Evolutionary conservation across 2,888 invertebrate species (phyloP).

Genomic region (Chaitophorus viminalis): DNA sequence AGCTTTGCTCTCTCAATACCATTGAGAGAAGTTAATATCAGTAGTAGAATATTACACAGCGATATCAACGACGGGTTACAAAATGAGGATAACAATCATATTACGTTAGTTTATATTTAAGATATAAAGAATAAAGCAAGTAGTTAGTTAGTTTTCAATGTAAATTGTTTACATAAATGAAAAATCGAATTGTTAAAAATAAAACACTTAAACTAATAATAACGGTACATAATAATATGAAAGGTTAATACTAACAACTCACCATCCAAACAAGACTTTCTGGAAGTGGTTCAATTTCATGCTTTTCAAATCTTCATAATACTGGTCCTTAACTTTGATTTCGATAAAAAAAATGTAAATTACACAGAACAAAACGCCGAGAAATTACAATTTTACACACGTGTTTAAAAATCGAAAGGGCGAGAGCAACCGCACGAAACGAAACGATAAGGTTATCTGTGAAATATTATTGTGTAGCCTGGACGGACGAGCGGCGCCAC

Average conservation of each 20-base stretch:
- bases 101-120: too few relatives aligned
- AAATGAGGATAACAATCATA: too few relatives aligned
- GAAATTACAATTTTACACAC: background rate
- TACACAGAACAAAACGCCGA: too few relatives aligned
- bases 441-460: constrained; percentile 50
- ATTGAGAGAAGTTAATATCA: too few relatives aligned
- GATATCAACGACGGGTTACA: too few relatives aligned
- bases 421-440: background rate
- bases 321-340: background rate
- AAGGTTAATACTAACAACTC: background rate
- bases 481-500: background rate
- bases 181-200: too few relatives aligned
- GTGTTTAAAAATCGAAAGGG: background rate
- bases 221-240: background rate
- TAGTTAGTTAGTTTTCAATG: too few relatives aligned
- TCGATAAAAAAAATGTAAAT: background rate
- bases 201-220: background rate
- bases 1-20: too few relatives aligned
- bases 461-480: background rate
- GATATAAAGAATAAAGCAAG: too few relatives aligned
- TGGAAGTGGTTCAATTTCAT: constrained; percentile 58
- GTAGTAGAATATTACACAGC: too few relatives aligned
- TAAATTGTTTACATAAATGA: too few relatives aligned
- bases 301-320: constrained; percentile 9
- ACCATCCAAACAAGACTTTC: constrained; percentile 59